Evolutionary conservation across 2,797 vertebrate genomes (phyloP).

Genomic region (Luscinia megarhynchos): DNA sequence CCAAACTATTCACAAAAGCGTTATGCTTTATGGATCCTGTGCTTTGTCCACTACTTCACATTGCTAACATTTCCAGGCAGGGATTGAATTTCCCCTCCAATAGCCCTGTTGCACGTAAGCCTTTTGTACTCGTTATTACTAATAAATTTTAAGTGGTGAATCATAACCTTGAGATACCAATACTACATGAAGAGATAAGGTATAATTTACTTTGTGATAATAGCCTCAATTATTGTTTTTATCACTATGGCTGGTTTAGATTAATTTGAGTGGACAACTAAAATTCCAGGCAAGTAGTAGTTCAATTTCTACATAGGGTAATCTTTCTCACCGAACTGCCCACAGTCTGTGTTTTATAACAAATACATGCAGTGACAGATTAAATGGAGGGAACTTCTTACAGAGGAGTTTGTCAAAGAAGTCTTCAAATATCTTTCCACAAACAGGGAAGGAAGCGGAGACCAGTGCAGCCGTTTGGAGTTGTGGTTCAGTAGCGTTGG

Average conservation of each 20-base stretch:
- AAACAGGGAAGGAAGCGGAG: neutral
- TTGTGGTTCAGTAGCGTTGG: neutral
- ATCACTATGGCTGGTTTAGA: neutral
- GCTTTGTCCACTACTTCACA: neutral
- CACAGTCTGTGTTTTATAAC: neutral
- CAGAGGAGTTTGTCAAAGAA: neutral
- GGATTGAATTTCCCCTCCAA: neutral
- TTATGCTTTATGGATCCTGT: neutral
- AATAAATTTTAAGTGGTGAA: neutral
- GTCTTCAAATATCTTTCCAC: neutral
- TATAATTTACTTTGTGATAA: neutral
- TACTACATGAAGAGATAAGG: neutral
- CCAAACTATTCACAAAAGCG: neutral
- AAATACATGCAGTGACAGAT: neutral
- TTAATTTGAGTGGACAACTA: neutral
- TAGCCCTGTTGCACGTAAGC: neutral
- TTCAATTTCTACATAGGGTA: neutral
- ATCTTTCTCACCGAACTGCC: neutral
- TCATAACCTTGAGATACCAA: neutral
- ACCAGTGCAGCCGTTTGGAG: neutral
- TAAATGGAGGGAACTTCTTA: neutral
- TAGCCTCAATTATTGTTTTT: neutral
- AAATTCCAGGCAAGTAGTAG: neutral
- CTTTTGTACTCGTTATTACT: neutral
- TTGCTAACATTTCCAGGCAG: neutral